phyloP scores from a whole-genome alignment of 2,888 invertebrate species.

The Anthophora plumipes region DNA sequence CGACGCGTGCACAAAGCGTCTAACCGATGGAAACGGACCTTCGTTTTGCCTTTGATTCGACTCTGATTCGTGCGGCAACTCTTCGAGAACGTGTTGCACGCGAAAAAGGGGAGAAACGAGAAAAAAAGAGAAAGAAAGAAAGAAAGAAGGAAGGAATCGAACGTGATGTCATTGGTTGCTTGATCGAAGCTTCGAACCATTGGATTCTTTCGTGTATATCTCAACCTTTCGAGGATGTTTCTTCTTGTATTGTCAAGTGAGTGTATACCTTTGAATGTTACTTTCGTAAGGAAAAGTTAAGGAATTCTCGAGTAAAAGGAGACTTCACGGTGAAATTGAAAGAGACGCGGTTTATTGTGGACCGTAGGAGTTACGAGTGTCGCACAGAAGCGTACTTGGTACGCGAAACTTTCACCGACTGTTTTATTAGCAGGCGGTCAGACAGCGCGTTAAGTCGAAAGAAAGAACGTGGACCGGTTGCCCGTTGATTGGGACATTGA shows the following conservation, averaged over 20 bases:
- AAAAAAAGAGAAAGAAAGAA: neutral
- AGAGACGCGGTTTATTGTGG: slow-evolving; percentile 33
- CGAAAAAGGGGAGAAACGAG: too few species aligned
- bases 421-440: slow-evolving; percentile 44
- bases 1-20: slow-evolving; percentile 60
- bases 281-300: neutral
- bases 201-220: neutral
- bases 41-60: slow-evolving; percentile 54
- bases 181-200: slow-evolving; percentile 2
- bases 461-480: slow-evolving; percentile 46
- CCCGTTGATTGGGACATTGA: slow-evolving; percentile 59
- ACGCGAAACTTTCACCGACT: slow-evolving; percentile 56
- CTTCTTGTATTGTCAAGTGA: neutral
- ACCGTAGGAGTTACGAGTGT: slow-evolving; percentile 40
- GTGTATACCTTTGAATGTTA: neutral
- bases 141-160: neutral
- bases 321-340: slow-evolving; percentile 32
- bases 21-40: slow-evolving; percentile 40
- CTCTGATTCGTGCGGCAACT: slow-evolving; percentile 41
- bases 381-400: slow-evolving; percentile 39
- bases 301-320: neutral
- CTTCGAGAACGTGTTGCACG: neutral
- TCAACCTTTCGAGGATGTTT: neutral
- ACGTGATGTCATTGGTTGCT: slow-evolving; percentile 1
- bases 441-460: slow-evolving; percentile 43